Conservation (phyloP, 2,888 invertebrate species). For the Aphidius colemani region DNA sequence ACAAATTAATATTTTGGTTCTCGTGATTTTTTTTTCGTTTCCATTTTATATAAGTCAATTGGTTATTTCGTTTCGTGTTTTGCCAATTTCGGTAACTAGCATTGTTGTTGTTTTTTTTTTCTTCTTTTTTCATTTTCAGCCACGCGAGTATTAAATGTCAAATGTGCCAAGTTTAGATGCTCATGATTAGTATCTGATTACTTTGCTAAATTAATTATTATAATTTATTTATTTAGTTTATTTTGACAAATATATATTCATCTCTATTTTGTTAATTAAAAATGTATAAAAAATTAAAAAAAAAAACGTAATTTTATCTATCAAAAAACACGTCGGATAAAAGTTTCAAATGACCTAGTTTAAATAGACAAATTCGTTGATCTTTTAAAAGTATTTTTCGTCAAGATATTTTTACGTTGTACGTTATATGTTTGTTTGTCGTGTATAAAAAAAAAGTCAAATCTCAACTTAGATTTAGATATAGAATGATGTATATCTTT, state of each 20-base stretch:
- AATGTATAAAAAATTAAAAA: neutral
- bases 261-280: too few relatives aligned
- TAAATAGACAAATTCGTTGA: slow-evolving; percentile 4
- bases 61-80: slow-evolving; percentile 13
- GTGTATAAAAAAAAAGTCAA: slow-evolving; percentile 19
- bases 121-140: slow-evolving; percentile 10
- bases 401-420: slow-evolving; percentile 19
- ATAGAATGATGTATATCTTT: neutral
- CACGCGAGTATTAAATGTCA: slow-evolving; percentile 35
- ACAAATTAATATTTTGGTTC: too few relatives aligned
- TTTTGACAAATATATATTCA: too few relatives aligned
- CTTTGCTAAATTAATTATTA: slow-evolving; percentile 10
- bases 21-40: neutral
- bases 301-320: neutral
- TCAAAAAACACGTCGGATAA: neutral
- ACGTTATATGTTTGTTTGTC: neutral
- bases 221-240: neutral
- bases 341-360: slow-evolving; percentile 11
- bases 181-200: slow-evolving; percentile 14
- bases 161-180: slow-evolving; percentile 34
- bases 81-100: too few relatives aligned
- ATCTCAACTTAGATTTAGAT: slow-evolving; percentile 19
- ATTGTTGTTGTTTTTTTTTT: neutral
- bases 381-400: slow-evolving; percentile 6
- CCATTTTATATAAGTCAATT: slow-evolving; percentile 1